These are phyloP conservation scores for Siderastrea radians DNA, from an alignment of 92 coral and sea anemone species.

Conservation along the genomic window DNA sequence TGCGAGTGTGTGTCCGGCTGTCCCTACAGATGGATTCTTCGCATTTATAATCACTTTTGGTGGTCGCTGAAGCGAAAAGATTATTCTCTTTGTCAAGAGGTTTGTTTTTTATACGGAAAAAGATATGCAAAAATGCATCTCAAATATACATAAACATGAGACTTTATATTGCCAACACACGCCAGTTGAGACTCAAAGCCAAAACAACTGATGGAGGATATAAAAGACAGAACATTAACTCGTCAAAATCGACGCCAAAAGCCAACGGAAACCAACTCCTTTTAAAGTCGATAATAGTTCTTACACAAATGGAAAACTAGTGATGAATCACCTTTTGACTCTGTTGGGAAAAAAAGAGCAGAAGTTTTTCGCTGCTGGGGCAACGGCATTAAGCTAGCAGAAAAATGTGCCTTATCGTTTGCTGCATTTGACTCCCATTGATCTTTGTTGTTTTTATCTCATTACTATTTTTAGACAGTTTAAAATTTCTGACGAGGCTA, in stretches of 20 bases:
- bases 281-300: background rate
- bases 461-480: background rate
- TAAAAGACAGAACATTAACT: background rate
- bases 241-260: background rate
- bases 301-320: background rate
- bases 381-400: constrained; percentile 20
- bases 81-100: background rate
- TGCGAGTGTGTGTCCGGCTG: background rate
- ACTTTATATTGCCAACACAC: background rate
- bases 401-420: background rate
- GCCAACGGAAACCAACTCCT: background rate
- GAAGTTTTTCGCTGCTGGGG: background rate
- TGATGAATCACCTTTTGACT: background rate
- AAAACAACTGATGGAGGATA: constrained; percentile 5
- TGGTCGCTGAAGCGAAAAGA: background rate
- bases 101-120: background rate
- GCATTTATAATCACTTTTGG: background rate
- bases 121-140: constrained; percentile 38
- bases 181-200: background rate
- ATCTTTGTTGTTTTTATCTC: background rate
- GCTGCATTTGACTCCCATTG: background rate
- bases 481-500: background rate
- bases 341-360: background rate
- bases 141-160: constrained; percentile 35
- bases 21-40: background rate